phyloP scores from a whole-genome alignment of 2,888 invertebrate genomes.

The Agrotis exclamationis region DNA sequence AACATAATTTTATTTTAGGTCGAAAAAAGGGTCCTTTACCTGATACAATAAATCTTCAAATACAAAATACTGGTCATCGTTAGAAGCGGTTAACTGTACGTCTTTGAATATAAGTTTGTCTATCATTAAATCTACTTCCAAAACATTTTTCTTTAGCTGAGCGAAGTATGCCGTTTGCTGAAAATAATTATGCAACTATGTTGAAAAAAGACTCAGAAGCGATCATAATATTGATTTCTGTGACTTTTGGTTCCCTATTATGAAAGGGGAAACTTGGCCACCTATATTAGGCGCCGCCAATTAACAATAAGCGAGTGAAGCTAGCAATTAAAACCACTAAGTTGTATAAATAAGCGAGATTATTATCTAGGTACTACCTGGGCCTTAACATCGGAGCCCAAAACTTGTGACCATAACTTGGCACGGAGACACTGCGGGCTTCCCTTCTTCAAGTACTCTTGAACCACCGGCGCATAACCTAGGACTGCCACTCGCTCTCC shows the following conservation, averaged over 20 bases:
- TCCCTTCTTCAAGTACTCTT: slow-evolving; percentile 97
- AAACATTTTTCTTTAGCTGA: slow-evolving; percentile 95
- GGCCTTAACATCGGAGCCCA: slow-evolving; percentile 94
- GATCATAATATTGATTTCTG: too few species aligned
- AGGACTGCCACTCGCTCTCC: slow-evolving; percentile 95
- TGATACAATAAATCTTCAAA: slow-evolving; percentile 99
- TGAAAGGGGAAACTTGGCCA: too few species aligned
- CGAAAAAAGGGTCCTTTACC: slow-evolving; percentile 82
- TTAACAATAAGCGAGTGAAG: too few species aligned
- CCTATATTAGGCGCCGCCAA: too few species aligned
- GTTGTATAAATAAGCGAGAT: too few species aligned
- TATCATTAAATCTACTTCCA: slow-evolving; percentile 97
- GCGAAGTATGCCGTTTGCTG: slow-evolving; percentile 95
- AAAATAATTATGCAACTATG: slow-evolving; percentile 61
- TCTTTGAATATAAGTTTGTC: slow-evolving; percentile 99
- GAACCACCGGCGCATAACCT: slow-evolving; percentile 96
- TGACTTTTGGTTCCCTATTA: too few species aligned
- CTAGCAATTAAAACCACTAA: too few species aligned
- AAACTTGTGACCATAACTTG: slow-evolving; percentile 96
- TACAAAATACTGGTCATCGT: slow-evolving; percentile 99
- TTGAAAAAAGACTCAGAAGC: not conserved
- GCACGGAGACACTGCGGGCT: slow-evolving; percentile 95
- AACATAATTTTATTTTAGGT: not conserved
- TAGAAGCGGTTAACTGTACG: slow-evolving; percentile 98
- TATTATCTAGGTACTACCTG: slow-evolving; percentile 84